Evolutionary conservation across 2,113 vertebrate species (phyloP), one percentile per base, ranked within the genome.

Genomic region (Anhinga anhinga): DNA sequence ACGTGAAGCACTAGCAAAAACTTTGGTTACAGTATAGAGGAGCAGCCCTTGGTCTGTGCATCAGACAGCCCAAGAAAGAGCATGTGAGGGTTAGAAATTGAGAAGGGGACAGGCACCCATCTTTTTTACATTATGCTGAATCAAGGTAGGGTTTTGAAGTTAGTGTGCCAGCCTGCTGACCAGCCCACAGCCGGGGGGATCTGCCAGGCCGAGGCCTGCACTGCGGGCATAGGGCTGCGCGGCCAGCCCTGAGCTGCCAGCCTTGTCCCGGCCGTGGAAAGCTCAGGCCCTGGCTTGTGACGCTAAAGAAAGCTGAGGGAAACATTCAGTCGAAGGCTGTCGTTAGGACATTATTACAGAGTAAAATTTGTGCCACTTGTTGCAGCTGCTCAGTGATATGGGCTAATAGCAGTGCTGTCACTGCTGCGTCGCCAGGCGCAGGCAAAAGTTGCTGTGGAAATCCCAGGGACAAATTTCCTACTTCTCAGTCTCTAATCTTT

Each of bases 151-250:
- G 49, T 50, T 96, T 95, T 83, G 82, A 70, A 93, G 49, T 76
- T 49, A 56, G 36, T 22, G 55, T 94, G 81, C 87, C 83, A 67
- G 17, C 92, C 44, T 87, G 36, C n/a, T 23, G 16, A 69, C 50
- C 56, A 88, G 65, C 36, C 78, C 4, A 2, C 55, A 49, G 42
- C 70, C 7, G 13, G 89, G 86, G 52, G 14, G 1, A 0, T 20
- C 40, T 0, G 3, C 19, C 19, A 1, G 6, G 55, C 49, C 4
- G 3, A 55, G 19, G 55, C 34, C 52, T 22, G 19, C 21, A 3
- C 22, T 36, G 49, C 3, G 2, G 30, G 26, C 17, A 0, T 3
- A 11, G 30, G 44, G 27, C 56, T 65, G n/a, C 3, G 1, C 1
- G 2, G 62, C 61, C 2, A 3, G 21, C 15, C 44, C n/a, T 34